phyloP scores from a whole-genome alignment of 2,888 invertebrate genomes.

The Clistopyga incitator region DNA sequence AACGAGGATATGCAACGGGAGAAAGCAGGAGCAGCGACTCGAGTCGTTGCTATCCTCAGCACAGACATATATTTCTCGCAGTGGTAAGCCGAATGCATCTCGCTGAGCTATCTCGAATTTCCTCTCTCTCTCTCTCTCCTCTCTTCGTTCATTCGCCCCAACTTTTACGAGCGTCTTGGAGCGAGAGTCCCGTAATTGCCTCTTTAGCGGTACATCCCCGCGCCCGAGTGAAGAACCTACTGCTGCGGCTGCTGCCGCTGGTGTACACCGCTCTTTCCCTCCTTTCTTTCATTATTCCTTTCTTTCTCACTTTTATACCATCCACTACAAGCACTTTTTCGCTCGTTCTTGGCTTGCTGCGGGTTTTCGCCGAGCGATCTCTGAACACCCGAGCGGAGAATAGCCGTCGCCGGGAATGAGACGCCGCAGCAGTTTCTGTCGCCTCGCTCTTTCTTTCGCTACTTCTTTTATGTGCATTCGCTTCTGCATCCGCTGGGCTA shows the following conservation, averaged over 20 bases:
- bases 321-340: constrained; percentile 15
- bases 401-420: constrained; percentile 10
- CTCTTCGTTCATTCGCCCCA: constrained; percentile 52
- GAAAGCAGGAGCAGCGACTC: neutral
- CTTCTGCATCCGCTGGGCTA: constrained; percentile 11
- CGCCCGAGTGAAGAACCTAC: constrained; percentile 32
- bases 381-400: constrained; percentile 20
- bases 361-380: constrained; percentile 38
- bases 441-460: neutral
- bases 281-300: constrained; percentile 50
- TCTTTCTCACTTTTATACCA: constrained; percentile 36
- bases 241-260: constrained; percentile 34
- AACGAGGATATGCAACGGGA: neutral
- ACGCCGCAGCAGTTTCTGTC: constrained; percentile 20
- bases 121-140: constrained; percentile 19
- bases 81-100: constrained; percentile 51
- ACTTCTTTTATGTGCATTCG: neutral
- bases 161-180: constrained; percentile 81
- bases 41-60: neutral
- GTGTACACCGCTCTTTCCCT: constrained; percentile 12
- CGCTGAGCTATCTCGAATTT: constrained; percentile 37
- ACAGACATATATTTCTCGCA: constrained; percentile 20
- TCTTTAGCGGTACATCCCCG: constrained; percentile 78
- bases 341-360: constrained; percentile 20
- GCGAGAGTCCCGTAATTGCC: constrained; percentile 81